Conservation (phyloP, 2,113 vertebrate genomes). For the Laticauda laticaudata region DNA sequence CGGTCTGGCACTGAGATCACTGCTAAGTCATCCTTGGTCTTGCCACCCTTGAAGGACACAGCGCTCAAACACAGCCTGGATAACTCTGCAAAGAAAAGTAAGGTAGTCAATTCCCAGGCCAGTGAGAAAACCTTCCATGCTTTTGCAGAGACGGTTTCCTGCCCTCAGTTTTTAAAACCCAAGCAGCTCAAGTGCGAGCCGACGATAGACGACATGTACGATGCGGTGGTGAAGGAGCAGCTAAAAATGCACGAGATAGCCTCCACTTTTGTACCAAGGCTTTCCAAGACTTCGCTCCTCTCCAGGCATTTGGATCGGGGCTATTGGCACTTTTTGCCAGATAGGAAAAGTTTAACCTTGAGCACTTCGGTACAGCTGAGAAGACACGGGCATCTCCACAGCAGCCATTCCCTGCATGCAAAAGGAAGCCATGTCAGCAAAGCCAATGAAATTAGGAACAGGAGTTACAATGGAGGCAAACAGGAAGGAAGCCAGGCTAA, state of each 20-base stretch:
- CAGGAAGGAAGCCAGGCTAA: conserved; percentile 20
- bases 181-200: conserved; percentile 29
- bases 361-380: background rate
- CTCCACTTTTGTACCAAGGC: background rate
- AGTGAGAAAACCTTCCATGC: conserved; percentile 40
- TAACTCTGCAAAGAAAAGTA: conserved; percentile 43
- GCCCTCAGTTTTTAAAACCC: background rate
- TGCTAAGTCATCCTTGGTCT: conserved; percentile 40
- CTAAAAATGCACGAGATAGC: background rate
- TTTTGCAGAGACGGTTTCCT: conserved; percentile 25
- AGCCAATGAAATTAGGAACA: conserved; percentile 29
- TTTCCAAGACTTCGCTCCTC: conserved; percentile 11
- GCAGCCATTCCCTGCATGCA: conserved; percentile 41
- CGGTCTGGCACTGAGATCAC: background rate
- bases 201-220: background rate
- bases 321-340: conserved; percentile 39
- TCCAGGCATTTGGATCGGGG: conserved; percentile 6
- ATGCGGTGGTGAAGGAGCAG: conserved; percentile 21
- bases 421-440: conserved; percentile 36
- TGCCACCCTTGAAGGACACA: conserved; percentile 53
- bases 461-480: conserved; percentile 37
- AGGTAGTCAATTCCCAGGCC: conserved; percentile 24
- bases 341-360: conserved; percentile 34
- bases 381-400: background rate
- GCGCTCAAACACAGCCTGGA: conserved; percentile 25